Percentiles rank a stretch among this genome's conserved stretches.
These are phyloP conservation scores for Agrochola macilenta DNA, from an alignment of 2,888 invertebrate genomes.

Conservation along the genomic window DNA sequence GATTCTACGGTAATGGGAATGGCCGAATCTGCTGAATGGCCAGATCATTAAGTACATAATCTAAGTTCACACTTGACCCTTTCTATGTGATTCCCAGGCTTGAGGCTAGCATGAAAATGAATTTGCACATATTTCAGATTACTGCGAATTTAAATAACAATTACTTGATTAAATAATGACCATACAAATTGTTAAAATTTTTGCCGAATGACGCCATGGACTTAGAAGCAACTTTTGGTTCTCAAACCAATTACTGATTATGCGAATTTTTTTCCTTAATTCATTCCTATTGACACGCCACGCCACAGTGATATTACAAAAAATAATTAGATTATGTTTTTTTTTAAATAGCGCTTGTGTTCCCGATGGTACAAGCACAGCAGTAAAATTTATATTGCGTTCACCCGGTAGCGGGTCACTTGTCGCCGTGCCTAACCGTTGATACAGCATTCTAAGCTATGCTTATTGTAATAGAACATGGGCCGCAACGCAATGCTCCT, in stretches of 20 bases:
- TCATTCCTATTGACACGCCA: no score
- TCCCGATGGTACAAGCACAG: constrained; percentile 71
- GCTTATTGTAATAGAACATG: constrained; percentile 64
- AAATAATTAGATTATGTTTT: not conserved
- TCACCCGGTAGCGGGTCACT: constrained; percentile 79
- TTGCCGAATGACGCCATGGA: constrained; percentile 9
- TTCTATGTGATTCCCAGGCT: constrained; percentile 35
- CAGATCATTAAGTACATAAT: not conserved
- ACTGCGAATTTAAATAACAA: constrained; percentile 34
- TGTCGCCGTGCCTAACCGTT: constrained; percentile 64
- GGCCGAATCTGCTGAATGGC: not conserved
- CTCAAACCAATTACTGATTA: constrained; percentile 26
- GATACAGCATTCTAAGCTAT: constrained; percentile 67
- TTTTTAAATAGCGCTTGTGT: constrained; percentile 62
- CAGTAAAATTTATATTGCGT: constrained; percentile 81
- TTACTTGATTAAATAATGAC: constrained; percentile 52
- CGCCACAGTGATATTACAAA: not conserved
- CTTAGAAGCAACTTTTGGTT: constrained; percentile 24
- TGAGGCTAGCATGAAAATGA: constrained; percentile 32
- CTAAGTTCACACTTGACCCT: constrained; percentile 19
- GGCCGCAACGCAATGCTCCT: constrained; percentile 1
- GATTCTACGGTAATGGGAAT: not conserved
- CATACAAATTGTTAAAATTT: constrained; percentile 39
- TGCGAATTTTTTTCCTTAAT: constrained; percentile 10
- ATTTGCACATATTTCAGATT: constrained; percentile 44